phyloP scores from a whole-genome alignment of 1,140 invertebrate species.

The Microvelia longipes region DNA sequence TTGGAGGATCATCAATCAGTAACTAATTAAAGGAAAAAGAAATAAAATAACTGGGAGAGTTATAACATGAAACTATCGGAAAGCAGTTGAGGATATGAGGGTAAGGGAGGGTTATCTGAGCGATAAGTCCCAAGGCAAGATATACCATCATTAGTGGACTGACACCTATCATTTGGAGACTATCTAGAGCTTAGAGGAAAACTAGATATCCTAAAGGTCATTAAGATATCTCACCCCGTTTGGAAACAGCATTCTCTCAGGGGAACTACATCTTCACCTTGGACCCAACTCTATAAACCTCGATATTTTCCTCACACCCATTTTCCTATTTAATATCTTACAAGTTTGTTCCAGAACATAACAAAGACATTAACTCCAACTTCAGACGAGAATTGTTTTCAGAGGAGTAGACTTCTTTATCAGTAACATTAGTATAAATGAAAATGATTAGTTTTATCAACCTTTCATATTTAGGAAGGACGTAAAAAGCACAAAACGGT shows the following conservation, averaged over 20 bases:
- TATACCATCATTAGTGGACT: not conserved
- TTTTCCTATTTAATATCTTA: too few relatives aligned
- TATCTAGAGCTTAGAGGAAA: not conserved
- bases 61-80: not conserved
- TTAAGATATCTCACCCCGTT: not conserved
- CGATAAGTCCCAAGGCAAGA: not conserved
- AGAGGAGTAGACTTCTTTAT: too few relatives aligned
- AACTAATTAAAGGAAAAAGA: not conserved
- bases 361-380: too few relatives aligned
- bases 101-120: not conserved
- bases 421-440: too few relatives aligned
- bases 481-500: too few relatives aligned
- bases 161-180: not conserved
- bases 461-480: too few relatives aligned
- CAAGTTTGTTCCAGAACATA: too few relatives aligned
- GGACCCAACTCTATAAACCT: too few relatives aligned
- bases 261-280: not conserved
- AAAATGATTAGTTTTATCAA: too few relatives aligned
- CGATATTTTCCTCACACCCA: too few relatives aligned
- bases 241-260: not conserved
- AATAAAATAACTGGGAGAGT: not conserved
- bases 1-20: not conserved
- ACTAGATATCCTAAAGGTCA: not conserved
- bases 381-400: too few relatives aligned
- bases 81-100: not conserved